phyloP scores from a whole-genome alignment of 2,888 invertebrate species.

The Lasioglossum malachurum region DNA sequence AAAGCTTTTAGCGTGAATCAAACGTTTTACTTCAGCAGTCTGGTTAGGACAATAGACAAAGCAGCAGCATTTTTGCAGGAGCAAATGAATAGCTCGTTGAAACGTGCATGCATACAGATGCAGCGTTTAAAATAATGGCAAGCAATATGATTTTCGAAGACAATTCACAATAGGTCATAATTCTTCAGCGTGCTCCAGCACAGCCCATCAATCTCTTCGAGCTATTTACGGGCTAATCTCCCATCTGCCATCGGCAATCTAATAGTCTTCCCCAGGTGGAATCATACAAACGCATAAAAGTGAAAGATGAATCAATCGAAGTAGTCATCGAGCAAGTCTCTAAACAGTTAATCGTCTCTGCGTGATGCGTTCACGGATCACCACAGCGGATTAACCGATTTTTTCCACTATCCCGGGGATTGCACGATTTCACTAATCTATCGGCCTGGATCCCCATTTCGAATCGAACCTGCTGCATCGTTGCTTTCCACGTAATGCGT shows the following conservation, averaged over 20 bases:
- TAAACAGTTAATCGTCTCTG: background rate
- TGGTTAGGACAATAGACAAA: background rate
- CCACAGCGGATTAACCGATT: background rate
- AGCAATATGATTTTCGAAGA: background rate
- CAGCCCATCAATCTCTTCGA: background rate
- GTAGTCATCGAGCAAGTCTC: background rate
- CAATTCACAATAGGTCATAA: background rate
- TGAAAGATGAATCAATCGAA: background rate
- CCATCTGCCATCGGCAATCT: background rate
- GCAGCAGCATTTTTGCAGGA: background rate
- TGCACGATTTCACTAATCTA: background rate
- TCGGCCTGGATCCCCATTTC: background rate
- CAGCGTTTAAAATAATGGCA: background rate
- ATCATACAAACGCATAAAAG: background rate
- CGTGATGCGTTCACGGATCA: background rate
- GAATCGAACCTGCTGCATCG: background rate
- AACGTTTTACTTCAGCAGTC: background rate
- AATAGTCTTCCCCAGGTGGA: background rate
- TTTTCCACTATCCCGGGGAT: background rate
- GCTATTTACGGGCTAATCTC: background rate
- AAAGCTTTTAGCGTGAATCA: background rate
- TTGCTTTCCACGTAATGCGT: conserved; percentile 34
- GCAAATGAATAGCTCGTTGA: background rate
- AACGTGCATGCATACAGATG: background rate
- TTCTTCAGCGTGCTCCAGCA: background rate